A percentile compares a stretch with the other conserved stretches of the same genome.
These are phyloP conservation scores for Mesopsocus fuscifrons DNA, from an alignment of 2,888 invertebrate genomes.

Conservation along the genomic window DNA sequence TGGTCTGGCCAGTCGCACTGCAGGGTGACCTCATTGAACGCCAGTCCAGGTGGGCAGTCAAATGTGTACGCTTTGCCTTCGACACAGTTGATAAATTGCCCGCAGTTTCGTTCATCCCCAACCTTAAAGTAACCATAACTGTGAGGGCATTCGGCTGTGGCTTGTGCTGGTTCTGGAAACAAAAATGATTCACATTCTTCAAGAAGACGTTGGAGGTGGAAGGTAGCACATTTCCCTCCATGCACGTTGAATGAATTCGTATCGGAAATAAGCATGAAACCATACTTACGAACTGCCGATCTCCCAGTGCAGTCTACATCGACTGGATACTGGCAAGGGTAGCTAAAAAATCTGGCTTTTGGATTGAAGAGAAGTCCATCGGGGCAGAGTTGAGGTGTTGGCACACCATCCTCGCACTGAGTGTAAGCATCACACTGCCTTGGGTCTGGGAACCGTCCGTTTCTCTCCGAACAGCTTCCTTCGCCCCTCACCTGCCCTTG, in stretches of 20 bases:
- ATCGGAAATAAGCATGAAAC: too few relatives aligned
- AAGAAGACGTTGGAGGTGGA: neutral
- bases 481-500: too few relatives aligned
- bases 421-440: conserved; percentile 57
- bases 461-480: conserved; percentile 39
- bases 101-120: conserved; percentile 47
- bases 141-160: conserved; percentile 63
- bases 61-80: conserved; percentile 51
- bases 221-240: too few relatives aligned
- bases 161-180: conserved; percentile 40
- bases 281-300: conserved; percentile 45
- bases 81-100: conserved; percentile 64
- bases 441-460: conserved; percentile 44
- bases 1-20: conserved; percentile 80
- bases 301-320: conserved; percentile 60
- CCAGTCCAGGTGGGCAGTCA: conserved; percentile 68
- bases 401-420: conserved; percentile 53
- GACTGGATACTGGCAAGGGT: conserved; percentile 69
- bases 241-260: too few relatives aligned
- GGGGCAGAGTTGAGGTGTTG: conserved; percentile 57
- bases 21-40: conserved; percentile 49
- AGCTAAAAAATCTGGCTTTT: conserved; percentile 40
- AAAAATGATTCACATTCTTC: conserved; percentile 1
- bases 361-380: conserved; percentile 67
- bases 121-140: conserved; percentile 64